Conservation (phyloP, 37 sponge, comb jelly and placozoan genomes). For the Crambe crambe region DNA sequence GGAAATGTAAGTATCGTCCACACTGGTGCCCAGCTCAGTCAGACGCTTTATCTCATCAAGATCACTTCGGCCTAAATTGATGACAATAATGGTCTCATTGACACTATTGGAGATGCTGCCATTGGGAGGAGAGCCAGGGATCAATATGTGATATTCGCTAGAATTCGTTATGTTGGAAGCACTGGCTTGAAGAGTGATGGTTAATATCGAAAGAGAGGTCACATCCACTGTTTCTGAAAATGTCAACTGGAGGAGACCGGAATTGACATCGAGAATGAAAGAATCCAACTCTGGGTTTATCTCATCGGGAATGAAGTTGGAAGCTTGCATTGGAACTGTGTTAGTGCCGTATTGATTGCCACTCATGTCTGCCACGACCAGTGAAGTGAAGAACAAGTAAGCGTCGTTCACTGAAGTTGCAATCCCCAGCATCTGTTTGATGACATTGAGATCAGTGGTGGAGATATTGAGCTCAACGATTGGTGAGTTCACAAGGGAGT, state of each 20-base stretch:
- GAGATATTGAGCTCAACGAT: slow-evolving; percentile 62
- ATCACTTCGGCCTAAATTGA: slow-evolving; percentile 62
- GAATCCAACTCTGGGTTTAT: slow-evolving; percentile 66
- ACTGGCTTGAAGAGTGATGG: slow-evolving; percentile 50
- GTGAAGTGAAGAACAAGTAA: slow-evolving; percentile 42
- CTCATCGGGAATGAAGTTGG: slow-evolving; percentile 49
- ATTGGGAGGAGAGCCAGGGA: slow-evolving; percentile 11
- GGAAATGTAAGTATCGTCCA: slow-evolving; percentile 65
- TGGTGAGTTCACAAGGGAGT: slow-evolving; percentile 47
- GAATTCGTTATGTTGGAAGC: slow-evolving; percentile 18
- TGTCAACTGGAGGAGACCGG: slow-evolving; percentile 48
- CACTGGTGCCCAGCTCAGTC: slow-evolving; percentile 40
- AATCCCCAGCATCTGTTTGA: slow-evolving; percentile 64
- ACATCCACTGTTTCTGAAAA: slow-evolving; percentile 93
- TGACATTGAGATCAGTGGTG: slow-evolving; percentile 64
- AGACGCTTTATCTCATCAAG: slow-evolving; percentile 85
- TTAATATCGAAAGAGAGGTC: slow-evolving; percentile 49
- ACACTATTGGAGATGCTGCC: slow-evolving; percentile 41
- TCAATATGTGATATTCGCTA: slow-evolving; percentile 34
- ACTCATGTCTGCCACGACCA: slow-evolving; percentile 68
- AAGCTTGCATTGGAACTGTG: slow-evolving; percentile 35
- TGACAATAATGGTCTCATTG: slow-evolving; percentile 52
- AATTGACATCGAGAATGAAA: slow-evolving; percentile 71
- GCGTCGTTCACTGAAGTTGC: slow-evolving; percentile 68
- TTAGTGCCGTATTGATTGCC: slow-evolving; percentile 23